Base-by-base conservation (phyloP, 2,797 vertebrate species). In the Pagetopsis macropterus region DNA sequence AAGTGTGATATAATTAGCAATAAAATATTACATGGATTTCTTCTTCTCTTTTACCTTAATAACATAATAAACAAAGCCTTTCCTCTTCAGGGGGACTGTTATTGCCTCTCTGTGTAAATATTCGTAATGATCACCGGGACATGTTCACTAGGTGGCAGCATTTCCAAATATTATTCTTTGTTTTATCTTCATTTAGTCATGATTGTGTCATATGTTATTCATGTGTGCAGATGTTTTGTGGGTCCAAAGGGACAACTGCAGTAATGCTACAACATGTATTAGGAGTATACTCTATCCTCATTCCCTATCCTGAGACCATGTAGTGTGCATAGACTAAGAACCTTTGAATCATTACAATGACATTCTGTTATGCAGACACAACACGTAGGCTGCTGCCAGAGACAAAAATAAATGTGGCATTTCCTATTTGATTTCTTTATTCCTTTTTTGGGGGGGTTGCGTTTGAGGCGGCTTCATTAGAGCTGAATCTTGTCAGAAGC, bases 61-160 rank as follows among this genome's bases (percentile, higher is more conserved):
- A 14, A 16, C 40, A 3, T 6, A 5, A n/a, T 27, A 21, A 62
- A 74, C 2, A 17, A 10, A 31, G 6, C 14, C 10, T 50, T 19
- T 21, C 43, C n/a, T 50, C 48, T 12, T 13, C 16, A 17, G 6
- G 1, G n/a, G 14, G 2, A n/a, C 14, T 1, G 37, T 44, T 55
- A 41, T 37, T 44, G 15, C 21, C 33, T 51, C 6, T 21, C 3
- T 49, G 11, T n/a, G 33, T 52, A 1, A 3, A 55, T 51, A 14
- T n/a, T 2, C 33, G 41, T 1, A 9, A 3, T 40, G 1, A 70
- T 56, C 1, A 40, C 12, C 15, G 5, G 1, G 33, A 3, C 2
- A 10, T 50, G n/a, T 2, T 45, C 92, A 89, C 89, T 82, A 92
- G 92, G 59, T 88, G 91, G 91, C 88, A 87, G 89, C 84, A 88